Base-by-base conservation (phyloP, 2,888 invertebrate genomes). In the Watsonalla cultraria region DNA sequence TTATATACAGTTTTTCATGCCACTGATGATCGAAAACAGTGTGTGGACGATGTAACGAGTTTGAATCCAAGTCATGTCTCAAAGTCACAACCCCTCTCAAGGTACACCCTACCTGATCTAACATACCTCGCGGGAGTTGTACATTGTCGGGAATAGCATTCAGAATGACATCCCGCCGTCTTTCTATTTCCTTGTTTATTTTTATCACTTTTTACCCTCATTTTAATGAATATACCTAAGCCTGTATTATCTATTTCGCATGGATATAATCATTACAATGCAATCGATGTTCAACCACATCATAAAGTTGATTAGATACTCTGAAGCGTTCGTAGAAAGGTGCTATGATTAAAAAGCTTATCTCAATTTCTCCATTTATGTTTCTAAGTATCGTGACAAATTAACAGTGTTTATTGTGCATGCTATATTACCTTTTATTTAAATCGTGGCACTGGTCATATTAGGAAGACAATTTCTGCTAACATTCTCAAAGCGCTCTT, bases 61-160 rank as follows among this genome's bases (percentile, higher is more conserved):
- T 66, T 59, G 68, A 70, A 62, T 70, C 65, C 65, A 56, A 62
- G 58, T 54, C 66, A 69, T 73, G 69, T 79, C 72, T 11, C 42
- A 7, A 75, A 78, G 73, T 73, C 72, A 64, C 70, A 61, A 73
- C 82, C 80, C 82, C 80, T 74, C 59, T 62, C 54, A 62, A 63
- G 37, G 57, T 55, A 37, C 69, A 74, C 86, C 85, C 84, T 70
- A 80, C 80, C 79, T 83, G 83, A 70, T 78, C 70, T 62, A 65
- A 67, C 70, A 85, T 83, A 84, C 84, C 88, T 84, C 88, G 65
- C 78, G 88, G 88, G 87, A 86, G 70, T 74, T 74, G 69, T 42
- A 24, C 70, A 75, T 67, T 69, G 58, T 68, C 71, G 76, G 82
- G 79, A 80, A 80, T 84, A 85, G 82, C 76, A 79, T 78, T 76